A percentile compares a stretch with the other conserved stretches of the same genome.
Conservation (phyloP, 2,888 invertebrate species). For the Papilio protenor region DNA sequence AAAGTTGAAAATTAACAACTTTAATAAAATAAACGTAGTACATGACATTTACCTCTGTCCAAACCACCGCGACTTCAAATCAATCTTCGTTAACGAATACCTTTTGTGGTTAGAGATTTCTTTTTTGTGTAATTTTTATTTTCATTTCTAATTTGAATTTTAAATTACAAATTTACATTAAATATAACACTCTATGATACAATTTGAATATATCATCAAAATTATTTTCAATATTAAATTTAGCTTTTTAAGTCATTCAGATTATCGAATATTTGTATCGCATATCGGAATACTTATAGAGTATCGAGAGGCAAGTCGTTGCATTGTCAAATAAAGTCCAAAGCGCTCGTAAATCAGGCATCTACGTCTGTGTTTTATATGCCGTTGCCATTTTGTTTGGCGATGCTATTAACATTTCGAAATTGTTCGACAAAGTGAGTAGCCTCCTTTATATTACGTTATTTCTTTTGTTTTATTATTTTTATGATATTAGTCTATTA, state of each 20-base stretch:
- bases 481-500: neutral
- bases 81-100: slow-evolving; percentile 31
- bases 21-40: neutral
- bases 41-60: slow-evolving; percentile 10
- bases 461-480: slow-evolving; percentile 16
- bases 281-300: neutral
- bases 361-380: slow-evolving; percentile 10
- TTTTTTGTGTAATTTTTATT: slow-evolving; percentile 7
- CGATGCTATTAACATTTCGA: slow-evolving; percentile 14
- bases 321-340: slow-evolving; percentile 12
- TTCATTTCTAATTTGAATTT: neutral
- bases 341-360: slow-evolving; percentile 16
- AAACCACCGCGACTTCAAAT: neutral
- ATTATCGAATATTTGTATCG: neutral
- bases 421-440: slow-evolving; percentile 18
- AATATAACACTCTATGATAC: neutral
- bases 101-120: slow-evolving; percentile 13
- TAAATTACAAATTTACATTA: neutral
- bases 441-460: neutral
- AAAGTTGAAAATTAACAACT: neutral
- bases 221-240: neutral
- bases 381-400: slow-evolving; percentile 10
- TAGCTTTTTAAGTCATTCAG: neutral
- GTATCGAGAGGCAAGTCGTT: slow-evolving; percentile 8
- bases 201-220: too few species aligned